Evolutionary conservation across 92 coral and sea anemone genomes (phyloP), one percentile per base, ranked within the genome.

Genomic region (Montipora capitata): DNA sequence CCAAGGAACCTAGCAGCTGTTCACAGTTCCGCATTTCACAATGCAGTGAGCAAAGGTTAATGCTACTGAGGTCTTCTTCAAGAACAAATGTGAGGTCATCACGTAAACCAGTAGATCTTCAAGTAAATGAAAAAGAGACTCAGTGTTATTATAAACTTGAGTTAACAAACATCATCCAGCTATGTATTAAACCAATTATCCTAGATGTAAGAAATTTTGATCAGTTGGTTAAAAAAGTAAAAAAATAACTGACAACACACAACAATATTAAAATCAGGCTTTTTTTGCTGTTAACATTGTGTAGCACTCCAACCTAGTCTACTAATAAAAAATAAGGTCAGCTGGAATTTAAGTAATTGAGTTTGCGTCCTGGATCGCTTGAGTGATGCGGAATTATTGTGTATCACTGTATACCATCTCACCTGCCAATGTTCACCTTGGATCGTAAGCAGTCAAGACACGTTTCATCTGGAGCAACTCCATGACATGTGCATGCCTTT

Each of bases 11-110:
- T 13, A 88, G 57, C 16, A 88, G n/a, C n/a, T n/a, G n/a, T n/a
- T n/a, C n/a, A n/a, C n/a, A n/a, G 87, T 88, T 88, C 44, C 92
- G 58, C 83, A 82, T 81, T 45, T 90, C 93, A 72, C 93, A 90
- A 57, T 89, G 88, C 7, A 89, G 62, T 56, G 62, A 56, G 62
- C 62, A 56, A 56, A 56, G 62, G 0, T 56, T 56, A 9, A 56
- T 56, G 68, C 10, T 72, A 58, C 88, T 42, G 16, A 89, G 76
- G 63, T 89, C 92, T 89, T 89, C 92, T 69, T 77, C 92, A 0
- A 89, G 88, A 17, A 89, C 83, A 59, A 67, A 89, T 41, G 38
- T 76, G 17, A 80, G 76, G 62, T 44, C 49, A 44, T 87, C 91
- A 11, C 91, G 77, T 35, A 88, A 59, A 41, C 86, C 85, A 67